Conservation (phyloP, 2,797 vertebrate species). For the Champsocephalus esox region DNA sequence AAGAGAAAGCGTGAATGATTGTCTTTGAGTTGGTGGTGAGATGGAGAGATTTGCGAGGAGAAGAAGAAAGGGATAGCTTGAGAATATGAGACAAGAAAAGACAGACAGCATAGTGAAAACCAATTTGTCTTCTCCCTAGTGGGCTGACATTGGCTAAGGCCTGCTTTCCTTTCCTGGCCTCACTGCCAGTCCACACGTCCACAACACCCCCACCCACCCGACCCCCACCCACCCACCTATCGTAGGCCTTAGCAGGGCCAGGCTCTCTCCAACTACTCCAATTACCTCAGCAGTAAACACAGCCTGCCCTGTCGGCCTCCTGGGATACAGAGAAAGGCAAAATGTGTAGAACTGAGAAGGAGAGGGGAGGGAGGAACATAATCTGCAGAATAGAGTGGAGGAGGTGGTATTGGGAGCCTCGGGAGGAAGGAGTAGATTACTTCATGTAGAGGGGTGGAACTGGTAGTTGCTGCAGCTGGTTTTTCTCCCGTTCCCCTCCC, state of each 20-base stretch:
- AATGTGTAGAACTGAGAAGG: constrained; percentile 56
- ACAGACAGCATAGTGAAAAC: constrained; percentile 73
- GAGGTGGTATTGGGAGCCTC: constrained; percentile 48
- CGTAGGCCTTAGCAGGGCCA: constrained; percentile 56
- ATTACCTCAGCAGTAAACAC: constrained; percentile 83
- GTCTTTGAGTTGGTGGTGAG: constrained; percentile 62
- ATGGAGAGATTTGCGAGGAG: constrained; percentile 55
- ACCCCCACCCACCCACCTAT: neutral
- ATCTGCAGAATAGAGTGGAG: constrained; percentile 31
- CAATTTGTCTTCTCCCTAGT: constrained; percentile 80
- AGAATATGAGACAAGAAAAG: constrained; percentile 72
- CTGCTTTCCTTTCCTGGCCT: constrained; percentile 57
- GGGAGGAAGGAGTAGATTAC: constrained; percentile 69
- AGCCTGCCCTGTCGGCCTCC: constrained; percentile 71
- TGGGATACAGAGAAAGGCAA: constrained; percentile 62
- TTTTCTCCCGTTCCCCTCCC: constrained; percentile 53
- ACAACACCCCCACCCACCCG: too few relatives aligned
- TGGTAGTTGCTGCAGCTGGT: constrained; percentile 64
- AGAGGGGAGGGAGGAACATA: neutral
- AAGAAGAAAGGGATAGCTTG: constrained; percentile 57
- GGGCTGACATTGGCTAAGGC: constrained; percentile 76
- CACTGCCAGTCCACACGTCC: constrained; percentile 61
- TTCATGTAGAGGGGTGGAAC: constrained; percentile 70
- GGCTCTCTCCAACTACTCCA: constrained; percentile 78
- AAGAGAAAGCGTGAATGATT: constrained; percentile 67